Evolutionary conservation across 2,888 invertebrate species (phyloP).

Genomic region (Cheilosia scutellata): DNA sequence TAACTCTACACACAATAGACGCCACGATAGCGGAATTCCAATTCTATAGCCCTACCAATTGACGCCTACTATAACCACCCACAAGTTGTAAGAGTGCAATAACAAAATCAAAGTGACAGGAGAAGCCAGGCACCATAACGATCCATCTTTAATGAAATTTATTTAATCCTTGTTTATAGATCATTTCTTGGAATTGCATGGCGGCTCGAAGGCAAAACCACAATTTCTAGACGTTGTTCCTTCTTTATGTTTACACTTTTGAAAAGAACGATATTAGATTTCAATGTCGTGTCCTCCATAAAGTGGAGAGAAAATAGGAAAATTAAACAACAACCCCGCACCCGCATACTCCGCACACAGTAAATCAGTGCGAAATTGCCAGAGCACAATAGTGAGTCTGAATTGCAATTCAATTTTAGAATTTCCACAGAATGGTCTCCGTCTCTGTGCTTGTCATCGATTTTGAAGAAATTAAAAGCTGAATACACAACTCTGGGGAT

Average conservation of each 20-base stretch:
- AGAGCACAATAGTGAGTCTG: background rate
- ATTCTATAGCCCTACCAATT: background rate
- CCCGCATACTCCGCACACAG: background rate
- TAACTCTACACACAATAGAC: constrained; percentile 14
- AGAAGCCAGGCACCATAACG: constrained; percentile 10
- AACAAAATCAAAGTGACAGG: constrained; percentile 26
- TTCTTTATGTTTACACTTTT: constrained; percentile 9
- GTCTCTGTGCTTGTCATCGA: constrained; percentile 9
- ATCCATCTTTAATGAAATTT: constrained; percentile 34
- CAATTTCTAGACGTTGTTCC: background rate
- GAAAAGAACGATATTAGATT: constrained; percentile 21
- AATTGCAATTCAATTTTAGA: constrained; percentile 38
- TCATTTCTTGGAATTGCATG: background rate
- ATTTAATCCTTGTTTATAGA: constrained; percentile 50
- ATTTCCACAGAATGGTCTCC: background rate
- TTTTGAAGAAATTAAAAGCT: constrained; percentile 33
- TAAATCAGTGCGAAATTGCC: background rate
- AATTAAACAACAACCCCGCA: background rate
- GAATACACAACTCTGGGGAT: constrained; percentile 28
- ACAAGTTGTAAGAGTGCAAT: background rate
- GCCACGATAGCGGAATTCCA: constrained; percentile 1
- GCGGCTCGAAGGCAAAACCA: background rate
- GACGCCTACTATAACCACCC: background rate
- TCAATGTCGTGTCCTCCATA: constrained; percentile 2
- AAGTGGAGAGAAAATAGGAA: constrained; percentile 7